Evolutionary conservation across 2,888 invertebrate species (phyloP).

Genomic region (Osedax frankpressi): DNA sequence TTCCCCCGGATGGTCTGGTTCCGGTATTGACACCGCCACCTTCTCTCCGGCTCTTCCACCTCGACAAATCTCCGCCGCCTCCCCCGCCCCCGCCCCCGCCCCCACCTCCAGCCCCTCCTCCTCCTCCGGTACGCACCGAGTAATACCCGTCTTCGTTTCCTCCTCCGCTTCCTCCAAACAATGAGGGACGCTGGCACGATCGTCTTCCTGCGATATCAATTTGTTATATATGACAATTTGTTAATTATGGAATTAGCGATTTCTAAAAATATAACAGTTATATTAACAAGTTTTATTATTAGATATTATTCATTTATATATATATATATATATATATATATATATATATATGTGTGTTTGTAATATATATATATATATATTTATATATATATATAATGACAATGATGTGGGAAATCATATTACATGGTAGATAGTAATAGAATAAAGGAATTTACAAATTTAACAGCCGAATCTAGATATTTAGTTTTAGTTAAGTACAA

Average conservation of each 20-base stretch:
- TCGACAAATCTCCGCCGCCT: background rate
- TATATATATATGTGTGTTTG: background rate
- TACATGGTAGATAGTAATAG: too few relatives aligned
- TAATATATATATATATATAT: background rate
- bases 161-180: background rate
- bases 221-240: background rate
- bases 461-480: too few relatives aligned
- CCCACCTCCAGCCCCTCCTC: too few relatives aligned
- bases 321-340: background rate
- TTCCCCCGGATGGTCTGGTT: background rate
- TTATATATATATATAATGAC: background rate
- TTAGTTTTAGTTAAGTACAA: too few relatives aligned
- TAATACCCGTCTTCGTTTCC: background rate
- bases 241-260: background rate
- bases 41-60: background rate
- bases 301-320: background rate
- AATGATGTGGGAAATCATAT: too few relatives aligned
- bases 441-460: too few relatives aligned
- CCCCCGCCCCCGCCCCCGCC: background rate
- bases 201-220: background rate
- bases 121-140: background rate
- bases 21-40: background rate
- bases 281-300: background rate
- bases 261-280: background rate
- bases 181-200: background rate